Base-by-base conservation (phyloP, 2,113 vertebrate species). In the Spea multiplicata region DNA sequence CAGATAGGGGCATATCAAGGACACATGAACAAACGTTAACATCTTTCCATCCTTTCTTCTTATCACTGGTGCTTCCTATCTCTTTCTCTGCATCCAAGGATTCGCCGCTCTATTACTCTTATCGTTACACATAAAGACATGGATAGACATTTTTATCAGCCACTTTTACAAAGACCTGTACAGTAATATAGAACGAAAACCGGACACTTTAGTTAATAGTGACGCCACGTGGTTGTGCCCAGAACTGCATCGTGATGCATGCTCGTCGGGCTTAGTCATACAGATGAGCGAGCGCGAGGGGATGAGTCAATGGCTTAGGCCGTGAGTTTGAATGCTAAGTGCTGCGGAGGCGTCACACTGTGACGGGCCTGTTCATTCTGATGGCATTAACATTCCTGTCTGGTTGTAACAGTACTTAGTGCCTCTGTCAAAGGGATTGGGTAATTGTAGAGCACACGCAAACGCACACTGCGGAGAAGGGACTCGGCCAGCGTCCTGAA, bases 301-400 rank as follows among this genome's bases (percentile, higher is more conserved):
- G 65, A 80, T 10, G 71, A 80, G 65, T 80, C 9, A 44, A 80
- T 68, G 71, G 52, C 78, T 74, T 13, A 62, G 65, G 71, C 52
- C 44, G 62, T 52, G 65, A 3, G 71, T 74, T 68, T 67, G 71
- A 80, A 80, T 80, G 78, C 65, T 74, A 74, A 73, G 52, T 80
- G 65, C 68, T 74, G 78, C 71, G 73, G 71, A 80, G 78, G 71
- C 59, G 76, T 74, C 68, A 72, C 71, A 80, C 78, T 74, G 78
- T 62, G 52, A 73, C 71, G 52, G 71, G 30, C 64, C 71, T 65
- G 30, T 66, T 68, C 78, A 45, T 64, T 61, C 52, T 44, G n/a
- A 80, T 68, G 30, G 78, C 64, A 80, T 80, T 80, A 80, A 80
- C 50, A 80, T 80, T 80, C 78, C 53, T 61, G 78, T 74, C 78